Percentiles rank a stretch among this genome's conserved stretches.
phyloP scores from a whole-genome alignment of 2,888 invertebrate species.

The Polymixis lichenea region DNA sequence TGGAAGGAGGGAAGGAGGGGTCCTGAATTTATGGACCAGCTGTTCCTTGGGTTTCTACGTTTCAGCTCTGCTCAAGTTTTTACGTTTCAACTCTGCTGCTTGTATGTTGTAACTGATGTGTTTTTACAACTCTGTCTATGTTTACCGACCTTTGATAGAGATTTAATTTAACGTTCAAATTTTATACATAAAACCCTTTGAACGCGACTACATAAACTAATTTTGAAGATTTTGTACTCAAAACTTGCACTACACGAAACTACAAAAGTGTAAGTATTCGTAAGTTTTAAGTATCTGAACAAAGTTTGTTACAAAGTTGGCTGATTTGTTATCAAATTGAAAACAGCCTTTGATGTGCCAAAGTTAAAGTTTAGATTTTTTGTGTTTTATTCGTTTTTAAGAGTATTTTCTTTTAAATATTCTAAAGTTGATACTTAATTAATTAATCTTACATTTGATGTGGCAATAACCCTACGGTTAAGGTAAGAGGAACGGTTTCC shows the following conservation, averaged over 20 bases:
- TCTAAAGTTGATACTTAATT: background rate
- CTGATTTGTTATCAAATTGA: slow-evolving; percentile 36
- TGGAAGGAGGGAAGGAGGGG: too few species aligned
- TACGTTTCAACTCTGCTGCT: background rate
- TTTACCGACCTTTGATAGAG: background rate
- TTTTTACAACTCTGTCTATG: background rate
- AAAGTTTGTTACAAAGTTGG: slow-evolving; percentile 29
- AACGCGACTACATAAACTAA: slow-evolving; percentile 33
- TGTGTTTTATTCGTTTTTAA: slow-evolving; percentile 3
- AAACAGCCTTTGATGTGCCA: slow-evolving; percentile 46
- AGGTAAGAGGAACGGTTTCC: background rate
- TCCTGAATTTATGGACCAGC: too few species aligned
- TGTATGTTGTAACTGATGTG: background rate
- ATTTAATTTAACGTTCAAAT: background rate
- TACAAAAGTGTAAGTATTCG: slow-evolving; percentile 28
- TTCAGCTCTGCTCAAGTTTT: background rate
- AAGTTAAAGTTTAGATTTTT: slow-evolving; percentile 16
- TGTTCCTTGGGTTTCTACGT: background rate
- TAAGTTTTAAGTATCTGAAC: slow-evolving; percentile 43
- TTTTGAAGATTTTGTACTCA: slow-evolving; percentile 30
- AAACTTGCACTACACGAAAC: slow-evolving; percentile 36
- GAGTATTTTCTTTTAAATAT: background rate
- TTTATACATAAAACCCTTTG: slow-evolving; percentile 12
- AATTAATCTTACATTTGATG: background rate
- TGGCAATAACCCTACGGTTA: background rate